A percentile compares a stretch with the other conserved stretches of the same genome.
These are phyloP conservation scores for Phacellophora camtschatica DNA, from an alignment of 30 jellyfish, hydroid and myxozoan genomes.

Conservation along the genomic window DNA sequence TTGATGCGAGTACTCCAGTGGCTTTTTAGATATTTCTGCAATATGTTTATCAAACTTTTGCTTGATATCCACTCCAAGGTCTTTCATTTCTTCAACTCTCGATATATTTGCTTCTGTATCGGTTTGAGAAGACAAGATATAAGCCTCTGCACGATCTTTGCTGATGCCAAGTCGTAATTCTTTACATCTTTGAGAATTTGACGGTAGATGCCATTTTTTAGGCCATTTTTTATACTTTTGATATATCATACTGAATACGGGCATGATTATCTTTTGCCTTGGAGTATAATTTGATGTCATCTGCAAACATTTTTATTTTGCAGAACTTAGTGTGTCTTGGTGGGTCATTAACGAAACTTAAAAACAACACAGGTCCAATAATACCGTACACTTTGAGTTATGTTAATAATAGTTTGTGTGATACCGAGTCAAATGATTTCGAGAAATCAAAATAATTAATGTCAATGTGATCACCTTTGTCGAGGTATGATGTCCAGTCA, in stretches of 20 bases:
- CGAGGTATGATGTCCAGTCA: background rate
- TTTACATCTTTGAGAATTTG: slow-evolving; percentile 1
- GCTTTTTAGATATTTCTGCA: too few relatives aligned
- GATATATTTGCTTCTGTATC: background rate
- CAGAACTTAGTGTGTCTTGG: background rate
- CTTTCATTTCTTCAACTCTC: slow-evolving; percentile 24
- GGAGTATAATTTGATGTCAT: too few relatives aligned
- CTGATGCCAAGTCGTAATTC: slow-evolving; percentile 32
- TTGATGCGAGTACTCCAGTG: too few relatives aligned
- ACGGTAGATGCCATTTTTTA: background rate
- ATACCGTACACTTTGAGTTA: too few relatives aligned
- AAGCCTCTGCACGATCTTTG: slow-evolving; percentile 2
- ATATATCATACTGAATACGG: background rate
- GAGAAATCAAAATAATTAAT: too few relatives aligned
- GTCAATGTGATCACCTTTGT: background rate
- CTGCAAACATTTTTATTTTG: too few relatives aligned
- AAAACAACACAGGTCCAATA: too few relatives aligned
- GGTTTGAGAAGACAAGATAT: background rate
- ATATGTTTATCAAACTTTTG: too few relatives aligned
- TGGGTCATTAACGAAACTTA: too few relatives aligned
- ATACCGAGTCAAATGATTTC: too few relatives aligned
- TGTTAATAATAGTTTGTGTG: too few relatives aligned
- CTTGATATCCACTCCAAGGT: background rate
- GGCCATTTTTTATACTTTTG: slow-evolving; percentile 1
- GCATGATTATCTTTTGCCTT: slow-evolving; percentile 4